A percentile compares a stretch with the other conserved stretches of the same genome.
These are phyloP conservation scores for Gastracanthus pulcherrimus DNA, from an alignment of 2,888 invertebrate species.

Conservation along the genomic window DNA sequence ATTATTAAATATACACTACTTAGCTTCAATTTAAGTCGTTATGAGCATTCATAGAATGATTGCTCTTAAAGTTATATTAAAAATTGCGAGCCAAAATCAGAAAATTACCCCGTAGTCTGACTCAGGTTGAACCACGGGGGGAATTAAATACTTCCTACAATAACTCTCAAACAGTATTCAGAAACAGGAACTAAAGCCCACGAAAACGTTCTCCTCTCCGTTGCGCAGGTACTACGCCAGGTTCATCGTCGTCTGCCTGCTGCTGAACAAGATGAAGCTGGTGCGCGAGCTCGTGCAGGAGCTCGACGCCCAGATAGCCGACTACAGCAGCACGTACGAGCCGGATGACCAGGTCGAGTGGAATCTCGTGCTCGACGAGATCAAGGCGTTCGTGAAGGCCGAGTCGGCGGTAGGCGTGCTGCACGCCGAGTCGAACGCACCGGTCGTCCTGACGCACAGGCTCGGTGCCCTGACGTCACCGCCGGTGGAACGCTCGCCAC, in stretches of 20 bases:
- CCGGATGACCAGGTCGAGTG: slow-evolving; percentile 97
- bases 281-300: slow-evolving; percentile 95
- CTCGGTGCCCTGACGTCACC: slow-evolving; percentile 91
- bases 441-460: slow-evolving; percentile 92
- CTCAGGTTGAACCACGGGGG: no score
- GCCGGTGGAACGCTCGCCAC: slow-evolving; percentile 91
- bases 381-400: slow-evolving; percentile 95
- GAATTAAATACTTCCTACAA: no score
- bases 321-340: slow-evolving; percentile 96
- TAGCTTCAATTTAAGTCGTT: no score
- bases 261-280: slow-evolving; percentile 95
- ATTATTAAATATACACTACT: no score
- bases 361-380: slow-evolving; percentile 95
- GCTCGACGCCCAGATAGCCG: slow-evolving; percentile 94
- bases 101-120: no score
- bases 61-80: no score
- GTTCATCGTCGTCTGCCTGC: slow-evolving; percentile 96
- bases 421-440: slow-evolving; percentile 89
- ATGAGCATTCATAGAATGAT: no score
- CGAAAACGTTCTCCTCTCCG: no score
- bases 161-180: no score
- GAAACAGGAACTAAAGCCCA: no score
- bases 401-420: slow-evolving; percentile 93
- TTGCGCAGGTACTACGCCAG: slow-evolving; percentile 90
- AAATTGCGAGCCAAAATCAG: no score